Conservation (phyloP, 2,888 invertebrate species). For the Sarcophaga rosellei region DNA sequence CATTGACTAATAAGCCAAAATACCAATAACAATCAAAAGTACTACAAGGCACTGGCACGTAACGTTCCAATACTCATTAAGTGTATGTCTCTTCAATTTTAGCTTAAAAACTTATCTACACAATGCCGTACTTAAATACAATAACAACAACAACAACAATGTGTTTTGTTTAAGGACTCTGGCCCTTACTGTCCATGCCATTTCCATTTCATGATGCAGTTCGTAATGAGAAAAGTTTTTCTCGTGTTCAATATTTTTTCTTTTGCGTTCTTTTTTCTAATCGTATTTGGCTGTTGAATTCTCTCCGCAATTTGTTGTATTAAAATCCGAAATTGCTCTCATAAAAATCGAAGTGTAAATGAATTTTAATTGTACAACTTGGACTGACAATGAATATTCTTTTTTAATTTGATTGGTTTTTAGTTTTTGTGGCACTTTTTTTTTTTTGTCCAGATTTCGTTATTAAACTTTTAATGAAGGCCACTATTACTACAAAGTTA, state of each 20-base stretch:
- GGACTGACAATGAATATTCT: slow-evolving; percentile 22
- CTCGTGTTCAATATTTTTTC: slow-evolving; percentile 22
- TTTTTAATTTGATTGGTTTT: slow-evolving; percentile 27
- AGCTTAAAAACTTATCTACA: not conserved
- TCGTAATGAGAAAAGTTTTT: slow-evolving; percentile 65
- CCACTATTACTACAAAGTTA: too few relatives aligned
- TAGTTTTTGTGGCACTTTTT: not conserved
- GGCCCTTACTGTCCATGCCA: not conserved
- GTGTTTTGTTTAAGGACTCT: too few relatives aligned
- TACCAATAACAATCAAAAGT: slow-evolving; percentile 15
- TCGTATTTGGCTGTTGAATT: not conserved
- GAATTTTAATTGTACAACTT: slow-evolving; percentile 59
- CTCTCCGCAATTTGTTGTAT: not conserved
- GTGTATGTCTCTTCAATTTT: slow-evolving; percentile 23
- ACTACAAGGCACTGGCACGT: not conserved
- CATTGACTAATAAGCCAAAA: slow-evolving; percentile 55
- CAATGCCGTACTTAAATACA: not conserved
- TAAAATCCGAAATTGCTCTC: slow-evolving; percentile 45
- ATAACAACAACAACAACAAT: too few relatives aligned
- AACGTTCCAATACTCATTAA: slow-evolving; percentile 16
- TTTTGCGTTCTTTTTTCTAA: not conserved
- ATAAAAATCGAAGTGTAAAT: slow-evolving; percentile 63
- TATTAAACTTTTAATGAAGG: slow-evolving; percentile 13
- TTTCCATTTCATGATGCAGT: slow-evolving; percentile 6
- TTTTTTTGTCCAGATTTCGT: not conserved